These are phyloP conservation scores for Labia minor DNA, from an alignment of 2,888 invertebrate genomes.

Conservation along the genomic window DNA sequence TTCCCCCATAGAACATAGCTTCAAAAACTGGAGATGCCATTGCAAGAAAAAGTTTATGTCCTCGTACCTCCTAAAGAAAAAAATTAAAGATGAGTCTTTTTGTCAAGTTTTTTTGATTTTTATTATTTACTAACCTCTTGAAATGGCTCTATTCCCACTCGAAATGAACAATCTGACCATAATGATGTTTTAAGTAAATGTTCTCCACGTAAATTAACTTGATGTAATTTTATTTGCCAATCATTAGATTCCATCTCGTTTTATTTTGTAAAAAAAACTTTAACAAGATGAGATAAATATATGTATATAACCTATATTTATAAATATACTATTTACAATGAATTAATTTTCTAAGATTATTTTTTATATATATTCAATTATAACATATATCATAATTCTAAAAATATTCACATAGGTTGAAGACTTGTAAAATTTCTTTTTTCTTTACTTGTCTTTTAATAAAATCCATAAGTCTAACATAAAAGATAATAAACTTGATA, in stretches of 20 bases:
- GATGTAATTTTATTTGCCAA: conserved; percentile 64
- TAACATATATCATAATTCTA: too few relatives aligned
- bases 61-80: conserved; percentile 48
- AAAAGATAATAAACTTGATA: too few relatives aligned
- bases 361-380: too few relatives aligned
- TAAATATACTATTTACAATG: too few relatives aligned
- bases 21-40: conserved; percentile 84
- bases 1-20: conserved; percentile 76
- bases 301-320: too few relatives aligned
- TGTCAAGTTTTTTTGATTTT: background rate
- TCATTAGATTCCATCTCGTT: conserved; percentile 35
- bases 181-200: conserved; percentile 66
- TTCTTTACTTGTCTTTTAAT: too few relatives aligned
- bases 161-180: conserved; percentile 74
- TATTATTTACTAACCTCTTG: conserved; percentile 39
- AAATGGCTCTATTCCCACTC: conserved; percentile 67
- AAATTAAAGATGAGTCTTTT: background rate
- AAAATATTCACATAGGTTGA: too few relatives aligned
- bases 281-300: too few relatives aligned
- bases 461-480: too few relatives aligned
- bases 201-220: conserved; percentile 60
- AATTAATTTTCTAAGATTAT: too few relatives aligned
- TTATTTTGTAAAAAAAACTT: too few relatives aligned
- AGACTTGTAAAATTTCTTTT: too few relatives aligned
- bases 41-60: conserved; percentile 69